Percentiles rank a stretch among this genome's conserved stretches.
These are phyloP conservation scores for Hystrix brachyura DNA, from an alignment of 2,113 vertebrate genomes.

Conservation along the genomic window DNA sequence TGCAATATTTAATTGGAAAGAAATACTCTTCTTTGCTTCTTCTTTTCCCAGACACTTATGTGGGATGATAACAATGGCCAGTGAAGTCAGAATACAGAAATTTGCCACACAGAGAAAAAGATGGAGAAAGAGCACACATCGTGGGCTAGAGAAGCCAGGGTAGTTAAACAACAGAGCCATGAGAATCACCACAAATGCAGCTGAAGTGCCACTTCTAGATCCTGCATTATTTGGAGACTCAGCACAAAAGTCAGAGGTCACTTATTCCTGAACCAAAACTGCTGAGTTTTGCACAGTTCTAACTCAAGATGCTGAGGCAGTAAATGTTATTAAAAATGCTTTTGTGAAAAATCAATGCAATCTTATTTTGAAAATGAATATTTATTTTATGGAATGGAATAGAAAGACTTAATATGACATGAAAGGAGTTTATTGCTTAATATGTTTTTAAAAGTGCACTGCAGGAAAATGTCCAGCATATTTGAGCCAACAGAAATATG, in stretches of 20 bases:
- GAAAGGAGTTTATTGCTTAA: constrained; percentile 74
- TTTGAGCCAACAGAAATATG: constrained; percentile 64
- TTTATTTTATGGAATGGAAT: constrained; percentile 78
- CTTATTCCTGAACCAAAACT: constrained; percentile 70
- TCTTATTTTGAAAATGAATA: constrained; percentile 82
- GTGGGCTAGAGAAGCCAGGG: neutral
- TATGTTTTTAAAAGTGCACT: constrained; percentile 77
- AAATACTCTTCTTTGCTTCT: neutral
- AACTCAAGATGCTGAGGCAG: constrained; percentile 75
- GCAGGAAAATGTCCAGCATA: constrained; percentile 52
- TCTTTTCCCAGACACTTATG: neutral
- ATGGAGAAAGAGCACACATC: neutral
- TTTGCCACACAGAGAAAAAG: neutral
- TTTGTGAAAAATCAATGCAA: constrained; percentile 79
- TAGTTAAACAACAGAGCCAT: neutral
- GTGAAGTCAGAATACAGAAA: neutral
- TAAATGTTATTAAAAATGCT: constrained; percentile 77
- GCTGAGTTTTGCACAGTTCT: constrained; percentile 78
- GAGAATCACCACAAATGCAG: neutral
- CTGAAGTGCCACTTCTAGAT: constrained; percentile 27
- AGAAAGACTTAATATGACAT: constrained; percentile 73
- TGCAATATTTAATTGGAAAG: neutral
- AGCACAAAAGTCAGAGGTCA: constrained; percentile 68
- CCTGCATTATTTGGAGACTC: constrained; percentile 67
- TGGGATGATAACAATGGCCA: neutral